These are phyloP conservation scores for Patella depressa DNA, from an alignment of 2,888 invertebrate genomes.

Conservation along the genomic window DNA sequence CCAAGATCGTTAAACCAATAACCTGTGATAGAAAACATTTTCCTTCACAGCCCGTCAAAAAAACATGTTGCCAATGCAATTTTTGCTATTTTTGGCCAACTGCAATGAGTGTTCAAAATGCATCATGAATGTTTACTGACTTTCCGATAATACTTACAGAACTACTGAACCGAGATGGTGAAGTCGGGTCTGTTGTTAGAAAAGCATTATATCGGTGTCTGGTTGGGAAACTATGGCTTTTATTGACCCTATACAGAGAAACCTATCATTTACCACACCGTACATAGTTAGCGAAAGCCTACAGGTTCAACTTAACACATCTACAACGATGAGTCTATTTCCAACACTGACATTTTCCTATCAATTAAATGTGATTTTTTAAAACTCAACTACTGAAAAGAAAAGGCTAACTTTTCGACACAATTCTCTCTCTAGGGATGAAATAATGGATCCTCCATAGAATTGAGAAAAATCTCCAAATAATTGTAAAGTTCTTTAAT, in stretches of 20 bases:
- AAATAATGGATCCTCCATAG: not conserved
- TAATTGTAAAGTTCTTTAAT: constrained; percentile 1
- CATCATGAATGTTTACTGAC: not conserved
- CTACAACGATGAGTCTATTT: not conserved
- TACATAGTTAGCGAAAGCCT: not conserved
- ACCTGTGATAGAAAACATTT: constrained; percentile 6
- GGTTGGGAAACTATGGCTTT: constrained; percentile 1
- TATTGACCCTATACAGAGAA: constrained; percentile 4
- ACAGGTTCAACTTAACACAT: constrained; percentile 2
- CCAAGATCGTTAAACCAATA: not conserved
- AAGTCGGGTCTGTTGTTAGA: not conserved
- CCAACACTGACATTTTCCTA: constrained; percentile 3
- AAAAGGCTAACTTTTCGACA: not conserved
- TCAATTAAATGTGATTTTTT: constrained; percentile 9
- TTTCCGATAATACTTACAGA: not conserved
- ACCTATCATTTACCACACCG: constrained; percentile 1
- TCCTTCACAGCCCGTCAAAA: not conserved
- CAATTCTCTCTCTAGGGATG: not conserved
- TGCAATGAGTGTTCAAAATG: not conserved
- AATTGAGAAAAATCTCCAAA: not conserved
- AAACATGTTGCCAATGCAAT: not conserved
- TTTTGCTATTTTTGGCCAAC: constrained; percentile 2
- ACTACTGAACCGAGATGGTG: not conserved
- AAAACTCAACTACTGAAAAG: constrained; percentile 1
- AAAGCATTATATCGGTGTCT: not conserved